phyloP scores from a whole-genome alignment of 1,140 invertebrate genomes.

The Papilio polytes region DNA sequence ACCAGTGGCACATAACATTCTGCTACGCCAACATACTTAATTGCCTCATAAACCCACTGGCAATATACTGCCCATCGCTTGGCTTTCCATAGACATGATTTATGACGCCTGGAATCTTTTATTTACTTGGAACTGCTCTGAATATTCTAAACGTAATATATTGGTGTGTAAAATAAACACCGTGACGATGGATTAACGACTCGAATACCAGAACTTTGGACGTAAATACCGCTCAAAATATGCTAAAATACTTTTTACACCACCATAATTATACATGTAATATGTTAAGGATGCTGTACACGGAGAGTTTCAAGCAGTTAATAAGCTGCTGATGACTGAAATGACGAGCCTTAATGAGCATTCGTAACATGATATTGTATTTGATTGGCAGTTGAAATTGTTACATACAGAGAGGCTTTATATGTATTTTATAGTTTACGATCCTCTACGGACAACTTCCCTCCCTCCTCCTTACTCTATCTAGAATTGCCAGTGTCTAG shows the following conservation, averaged over 20 bases:
- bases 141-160: background rate
- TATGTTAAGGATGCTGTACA: background rate
- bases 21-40: background rate
- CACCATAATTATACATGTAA: background rate
- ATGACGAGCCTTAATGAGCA: too few relatives aligned
- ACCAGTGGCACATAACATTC: background rate
- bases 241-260: background rate
- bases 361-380: too few relatives aligned
- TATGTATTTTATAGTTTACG: too few relatives aligned
- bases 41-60: constrained; percentile 7
- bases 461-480: too few relatives aligned
- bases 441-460: too few relatives aligned
- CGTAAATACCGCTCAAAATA: background rate
- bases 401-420: too few relatives aligned
- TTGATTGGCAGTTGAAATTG: too few relatives aligned
- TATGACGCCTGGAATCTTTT: background rate
- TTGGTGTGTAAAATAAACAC: constrained; percentile 8
- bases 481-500: too few relatives aligned
- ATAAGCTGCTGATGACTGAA: background rate
- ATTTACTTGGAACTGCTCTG: background rate
- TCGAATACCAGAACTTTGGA: constrained; percentile 1
- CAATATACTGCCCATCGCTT: background rate
- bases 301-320: background rate
- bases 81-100: background rate
- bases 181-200: constrained; percentile 11